A percentile compares a stretch with the other conserved stretches of the same genome.
Conservation (phyloP, 2,113 vertebrate genomes). For the Sialia sialis region DNA sequence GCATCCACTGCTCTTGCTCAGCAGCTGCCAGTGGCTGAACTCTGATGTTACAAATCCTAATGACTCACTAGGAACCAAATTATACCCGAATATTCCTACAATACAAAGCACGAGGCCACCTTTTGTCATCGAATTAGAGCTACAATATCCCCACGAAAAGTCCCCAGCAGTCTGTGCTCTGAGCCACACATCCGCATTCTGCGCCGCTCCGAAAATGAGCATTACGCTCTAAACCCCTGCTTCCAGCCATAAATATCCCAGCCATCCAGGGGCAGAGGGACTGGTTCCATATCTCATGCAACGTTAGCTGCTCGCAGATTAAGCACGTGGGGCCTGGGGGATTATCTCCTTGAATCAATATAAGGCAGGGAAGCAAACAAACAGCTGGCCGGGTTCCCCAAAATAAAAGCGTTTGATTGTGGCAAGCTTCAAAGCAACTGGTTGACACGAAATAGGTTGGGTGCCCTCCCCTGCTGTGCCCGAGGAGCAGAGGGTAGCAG, state of each 20-base stretch:
- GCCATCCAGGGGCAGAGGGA: neutral
- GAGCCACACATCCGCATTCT: accelerated
- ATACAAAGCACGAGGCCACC: neutral
- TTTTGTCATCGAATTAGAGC: neutral
- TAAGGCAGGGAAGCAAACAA: constrained; percentile 54
- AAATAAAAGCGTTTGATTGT: constrained; percentile 33
- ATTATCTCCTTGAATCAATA: constrained; percentile 55
- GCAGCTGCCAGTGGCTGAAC: neutral
- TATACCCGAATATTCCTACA: neutral
- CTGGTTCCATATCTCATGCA: constrained; percentile 10
- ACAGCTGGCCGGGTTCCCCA: constrained; percentile 50
- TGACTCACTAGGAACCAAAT: neutral
- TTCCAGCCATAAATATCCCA: constrained; percentile 13
- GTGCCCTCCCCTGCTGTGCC: constrained; percentile 10
- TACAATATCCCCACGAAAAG: neutral
- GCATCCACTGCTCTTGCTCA: neutral
- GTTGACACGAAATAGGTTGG: neutral
- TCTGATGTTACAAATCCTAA: neutral
- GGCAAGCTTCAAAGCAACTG: constrained; percentile 53
- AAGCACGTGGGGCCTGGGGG: constrained; percentile 43
- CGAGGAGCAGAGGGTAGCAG: neutral
- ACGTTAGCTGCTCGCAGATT: constrained; percentile 55
- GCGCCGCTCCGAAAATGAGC: neutral
- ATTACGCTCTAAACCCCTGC: neutral
- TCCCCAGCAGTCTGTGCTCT: neutral